phyloP scores from a whole-genome alignment of 2,888 invertebrate species.

The Neelides folsomi region DNA sequence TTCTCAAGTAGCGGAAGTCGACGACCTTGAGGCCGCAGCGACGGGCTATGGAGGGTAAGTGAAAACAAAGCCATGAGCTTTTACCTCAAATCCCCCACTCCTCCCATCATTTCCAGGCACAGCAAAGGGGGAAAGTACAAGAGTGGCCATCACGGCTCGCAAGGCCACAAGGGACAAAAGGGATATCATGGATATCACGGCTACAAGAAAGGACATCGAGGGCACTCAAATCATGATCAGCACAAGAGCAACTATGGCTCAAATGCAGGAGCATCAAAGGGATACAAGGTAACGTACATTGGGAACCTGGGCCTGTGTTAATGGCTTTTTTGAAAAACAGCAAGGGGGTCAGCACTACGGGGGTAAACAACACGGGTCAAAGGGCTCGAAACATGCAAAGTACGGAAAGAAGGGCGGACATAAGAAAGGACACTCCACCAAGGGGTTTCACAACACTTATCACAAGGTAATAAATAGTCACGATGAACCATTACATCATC shows the following conservation, averaged over 20 bases:
- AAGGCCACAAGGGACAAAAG: slow-evolving; percentile 14
- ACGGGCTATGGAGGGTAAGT: slow-evolving; percentile 22
- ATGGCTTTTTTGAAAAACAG: slow-evolving; percentile 11
- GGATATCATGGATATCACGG: slow-evolving; percentile 24
- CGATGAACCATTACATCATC: not conserved
- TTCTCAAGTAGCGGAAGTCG: not conserved
- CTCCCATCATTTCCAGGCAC: slow-evolving; percentile 2
- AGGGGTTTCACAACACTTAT: slow-evolving; percentile 33
- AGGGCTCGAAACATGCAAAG: slow-evolving; percentile 32
- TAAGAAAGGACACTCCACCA: slow-evolving; percentile 23
- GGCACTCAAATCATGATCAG: slow-evolving; percentile 29
- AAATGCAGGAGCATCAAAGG: slow-evolving; percentile 29
- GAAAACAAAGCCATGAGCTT: not conserved
- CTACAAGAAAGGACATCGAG: slow-evolving; percentile 30
- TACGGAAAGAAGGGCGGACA: slow-evolving; percentile 33
- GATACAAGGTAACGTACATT: slow-evolving; percentile 28
- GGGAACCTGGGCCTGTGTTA: no score
- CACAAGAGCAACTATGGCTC: slow-evolving; percentile 30
- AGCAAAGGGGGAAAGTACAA: slow-evolving; percentile 28
- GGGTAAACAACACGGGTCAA: slow-evolving; percentile 23
- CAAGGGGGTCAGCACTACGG: slow-evolving; percentile 33
- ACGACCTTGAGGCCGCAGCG: slow-evolving; percentile 24
- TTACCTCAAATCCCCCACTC: slow-evolving; percentile 1
- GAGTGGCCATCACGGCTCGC: slow-evolving; percentile 23
- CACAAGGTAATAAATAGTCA: slow-evolving; percentile 24